These are phyloP conservation scores for Drosophila busckii DNA, from an alignment of 1,140 invertebrate species.

Conservation along the genomic window DNA sequence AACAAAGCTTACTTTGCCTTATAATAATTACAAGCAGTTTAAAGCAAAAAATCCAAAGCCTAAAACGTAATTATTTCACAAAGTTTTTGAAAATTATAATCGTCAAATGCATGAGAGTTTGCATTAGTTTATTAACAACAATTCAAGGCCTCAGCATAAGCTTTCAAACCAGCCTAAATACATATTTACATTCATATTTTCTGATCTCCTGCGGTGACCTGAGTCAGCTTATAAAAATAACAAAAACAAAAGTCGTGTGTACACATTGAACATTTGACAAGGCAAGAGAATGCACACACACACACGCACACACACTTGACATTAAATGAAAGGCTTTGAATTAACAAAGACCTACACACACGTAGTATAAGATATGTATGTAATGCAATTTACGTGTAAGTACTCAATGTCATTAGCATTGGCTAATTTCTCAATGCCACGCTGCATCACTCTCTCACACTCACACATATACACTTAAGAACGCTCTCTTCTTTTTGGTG, in stretches of 20 bases:
- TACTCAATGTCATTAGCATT: constrained; percentile 63
- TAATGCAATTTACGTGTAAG: constrained; percentile 51
- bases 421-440: constrained; percentile 25
- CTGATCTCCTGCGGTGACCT: neutral
- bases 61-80: too few relatives aligned
- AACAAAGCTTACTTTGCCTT: too few relatives aligned
- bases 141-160: neutral
- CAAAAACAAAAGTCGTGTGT: too few relatives aligned
- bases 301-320: too few relatives aligned
- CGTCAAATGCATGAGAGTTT: too few relatives aligned
- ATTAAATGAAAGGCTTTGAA: constrained; percentile 17
- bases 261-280: constrained; percentile 7
- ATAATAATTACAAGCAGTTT: too few relatives aligned
- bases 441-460: neutral
- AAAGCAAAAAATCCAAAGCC: too few relatives aligned
- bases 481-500: neutral
- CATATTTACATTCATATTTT: too few relatives aligned
- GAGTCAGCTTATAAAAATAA: too few relatives aligned
- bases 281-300: constrained; percentile 2
- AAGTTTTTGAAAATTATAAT: neutral
- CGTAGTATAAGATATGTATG: constrained; percentile 8
- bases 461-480: too few relatives aligned
- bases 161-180: too few relatives aligned
- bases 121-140: neutral
- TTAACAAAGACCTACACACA: neutral